Conservation (phyloP, 1,140 invertebrate species). For the Gerris buenoi region DNA sequence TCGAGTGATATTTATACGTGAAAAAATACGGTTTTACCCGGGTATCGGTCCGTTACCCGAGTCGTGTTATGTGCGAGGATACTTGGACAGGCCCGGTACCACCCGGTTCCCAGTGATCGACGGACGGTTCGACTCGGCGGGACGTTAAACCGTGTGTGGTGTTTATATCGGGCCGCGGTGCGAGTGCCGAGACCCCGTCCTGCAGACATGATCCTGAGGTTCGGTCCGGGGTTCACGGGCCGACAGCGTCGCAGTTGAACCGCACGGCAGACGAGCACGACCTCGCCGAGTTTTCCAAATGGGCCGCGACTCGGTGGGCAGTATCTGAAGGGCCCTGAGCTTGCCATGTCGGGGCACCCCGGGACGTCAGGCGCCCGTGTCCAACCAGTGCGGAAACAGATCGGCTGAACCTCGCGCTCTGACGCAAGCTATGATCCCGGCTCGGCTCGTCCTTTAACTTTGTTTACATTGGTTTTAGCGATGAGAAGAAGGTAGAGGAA, state of each 20-base stretch:
- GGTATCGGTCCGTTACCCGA: not conserved
- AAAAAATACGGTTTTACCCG: not conserved
- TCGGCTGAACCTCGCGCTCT: not conserved
- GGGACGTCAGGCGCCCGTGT: not conserved
- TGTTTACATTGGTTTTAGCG: constrained; percentile 8
- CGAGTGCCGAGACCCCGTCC: too few species aligned
- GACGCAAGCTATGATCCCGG: not conserved
- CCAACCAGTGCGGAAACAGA: not conserved
- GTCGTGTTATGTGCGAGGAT: not conserved
- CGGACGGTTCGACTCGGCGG: too few species aligned
- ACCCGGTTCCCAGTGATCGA: too few species aligned
- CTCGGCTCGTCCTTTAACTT: not conserved
- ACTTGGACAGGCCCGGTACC: too few species aligned
- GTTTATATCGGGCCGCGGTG: too few species aligned
- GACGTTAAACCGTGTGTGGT: too few species aligned
- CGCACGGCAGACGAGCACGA: too few species aligned
- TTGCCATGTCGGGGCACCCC: not conserved
- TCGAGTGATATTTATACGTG: not conserved
- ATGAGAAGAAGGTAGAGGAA: constrained; percentile 18
- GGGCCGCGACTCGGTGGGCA: not conserved
- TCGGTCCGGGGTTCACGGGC: too few species aligned
- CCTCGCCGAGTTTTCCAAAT: not conserved
- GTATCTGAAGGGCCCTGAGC: not conserved
- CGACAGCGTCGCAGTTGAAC: too few species aligned
- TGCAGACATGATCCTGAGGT: too few species aligned